Base-by-base conservation (phyloP, 1,140 invertebrate species). In the Megathymus violae region DNA sequence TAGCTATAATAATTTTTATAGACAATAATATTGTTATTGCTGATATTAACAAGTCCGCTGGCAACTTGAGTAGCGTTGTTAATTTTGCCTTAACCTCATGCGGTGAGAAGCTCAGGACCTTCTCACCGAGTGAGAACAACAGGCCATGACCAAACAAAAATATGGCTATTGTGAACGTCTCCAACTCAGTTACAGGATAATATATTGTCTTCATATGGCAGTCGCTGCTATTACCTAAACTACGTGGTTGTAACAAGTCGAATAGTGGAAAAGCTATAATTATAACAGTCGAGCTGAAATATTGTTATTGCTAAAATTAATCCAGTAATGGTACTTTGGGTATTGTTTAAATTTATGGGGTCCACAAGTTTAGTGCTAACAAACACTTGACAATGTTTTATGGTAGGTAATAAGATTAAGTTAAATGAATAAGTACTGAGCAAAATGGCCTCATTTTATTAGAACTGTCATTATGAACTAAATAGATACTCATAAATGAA, bases 291-390 rank as follows among this genome's bases (percentile, higher is more conserved):
- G 27, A 59, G 5, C 41, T 59, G 22, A 59, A 59, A 46, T 59
- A 59, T 59, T 59, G 54, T 59, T 59, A 59, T 59, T 59, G 43
- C 27, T 36, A 16, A 59, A 59, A 59, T 59, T 46, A 59, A 59
- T 36, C 25, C 43, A 46, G 41, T 59, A 59, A 59, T 58, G 41
- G 27, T 34, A 44, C 25, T 47, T 59, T 36, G 54, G 27, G 16
- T 19, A 19, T 59, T 59, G 43, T 59, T 46, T 13, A 9, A 46
- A 59, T 59, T 59, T 59, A 59, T 59, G 36, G 27, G 54, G 27
- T 44, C 25, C 10, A 36, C 16, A 22, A 59, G 41, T 59, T 15
- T 46, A 17, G 16, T 36, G 15, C 25, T 46, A 59, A 59, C 43
- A 59, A 9, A 46, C 54, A 46, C 46, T 59, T 59, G 27, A 44